Conservation (phyloP, 1,140 invertebrate species). For the Ceratosolen solmsi region DNA sequence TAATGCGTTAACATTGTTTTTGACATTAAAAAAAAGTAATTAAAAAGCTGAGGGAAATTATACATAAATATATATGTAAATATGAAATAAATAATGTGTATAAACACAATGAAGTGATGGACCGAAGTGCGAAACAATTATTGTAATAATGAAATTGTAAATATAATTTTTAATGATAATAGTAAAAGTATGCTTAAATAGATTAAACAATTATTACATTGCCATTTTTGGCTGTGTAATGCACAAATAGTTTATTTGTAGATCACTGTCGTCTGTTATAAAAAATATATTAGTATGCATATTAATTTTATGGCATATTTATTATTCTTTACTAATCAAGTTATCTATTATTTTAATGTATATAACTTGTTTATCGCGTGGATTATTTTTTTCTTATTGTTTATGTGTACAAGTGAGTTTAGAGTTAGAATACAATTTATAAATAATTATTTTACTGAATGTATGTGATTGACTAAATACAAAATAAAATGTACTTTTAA, state of each 20-base stretch:
- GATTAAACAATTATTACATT: slow-evolving; percentile 21
- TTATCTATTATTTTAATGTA: background rate
- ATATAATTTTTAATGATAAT: slow-evolving; percentile 44
- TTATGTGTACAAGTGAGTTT: slow-evolving; percentile 24
- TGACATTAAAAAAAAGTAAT: background rate
- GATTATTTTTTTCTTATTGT: slow-evolving; percentile 25
- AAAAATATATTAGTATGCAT: slow-evolving; percentile 12
- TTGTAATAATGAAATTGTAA: slow-evolving; percentile 44
- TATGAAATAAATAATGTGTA: slow-evolving; percentile 36
- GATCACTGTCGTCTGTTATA: slow-evolving; percentile 36
- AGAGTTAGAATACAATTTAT: slow-evolving; percentile 19
- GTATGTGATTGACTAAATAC: background rate
- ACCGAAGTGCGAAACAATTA: slow-evolving; percentile 21
- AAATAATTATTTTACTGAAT: slow-evolving; percentile 19
- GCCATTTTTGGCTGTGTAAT: slow-evolving; percentile 49
- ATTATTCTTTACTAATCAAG: slow-evolving; percentile 23
- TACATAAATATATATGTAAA: slow-evolving; percentile 49
- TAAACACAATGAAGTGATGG: slow-evolving; percentile 26
- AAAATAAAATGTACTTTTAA: too few relatives aligned
- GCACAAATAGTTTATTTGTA: slow-evolving; percentile 51
- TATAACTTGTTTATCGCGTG: slow-evolving; percentile 8
- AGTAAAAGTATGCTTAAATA: slow-evolving; percentile 32
- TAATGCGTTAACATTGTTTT: background rate
- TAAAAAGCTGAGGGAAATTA: slow-evolving; percentile 21
- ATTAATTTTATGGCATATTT: slow-evolving; percentile 14